These are phyloP conservation scores for Graptemys geographica DNA, from an alignment of 2,797 vertebrate genomes.

Conservation along the genomic window DNA sequence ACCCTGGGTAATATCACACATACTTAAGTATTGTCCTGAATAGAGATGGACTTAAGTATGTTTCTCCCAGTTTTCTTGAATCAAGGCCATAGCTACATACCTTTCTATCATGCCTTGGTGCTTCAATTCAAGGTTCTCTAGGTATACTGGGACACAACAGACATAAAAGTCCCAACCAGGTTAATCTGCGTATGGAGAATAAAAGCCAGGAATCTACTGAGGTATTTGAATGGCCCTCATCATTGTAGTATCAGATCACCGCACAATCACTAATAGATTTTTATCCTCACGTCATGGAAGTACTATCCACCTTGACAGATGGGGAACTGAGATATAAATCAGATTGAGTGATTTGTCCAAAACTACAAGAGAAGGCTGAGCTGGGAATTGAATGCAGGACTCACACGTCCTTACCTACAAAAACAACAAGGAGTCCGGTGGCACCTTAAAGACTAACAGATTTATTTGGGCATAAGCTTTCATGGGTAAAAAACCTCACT, in stretches of 20 bases:
- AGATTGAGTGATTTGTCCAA: constrained; percentile 28
- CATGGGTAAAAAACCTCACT: too few relatives aligned
- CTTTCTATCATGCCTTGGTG: not conserved
- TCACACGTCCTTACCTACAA: not conserved
- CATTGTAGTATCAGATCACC: not conserved
- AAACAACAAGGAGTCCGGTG: too few relatives aligned
- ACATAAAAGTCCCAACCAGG: not conserved
- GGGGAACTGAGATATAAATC: not conserved
- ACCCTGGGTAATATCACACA: not conserved
- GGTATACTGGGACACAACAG: constrained; percentile 1
- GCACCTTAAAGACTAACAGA: too few relatives aligned
- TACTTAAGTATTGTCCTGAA: constrained; percentile 10
- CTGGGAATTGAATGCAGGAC: not conserved
- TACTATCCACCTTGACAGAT: not conserved
- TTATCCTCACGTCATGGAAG: not conserved
- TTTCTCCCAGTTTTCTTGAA: constrained; percentile 28
- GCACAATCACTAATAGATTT: not conserved
- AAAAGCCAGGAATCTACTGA: not conserved
- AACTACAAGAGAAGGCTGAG: constrained; percentile 40
- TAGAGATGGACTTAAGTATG: not conserved
- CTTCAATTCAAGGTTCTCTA: constrained; percentile 46
- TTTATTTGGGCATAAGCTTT: too few relatives aligned
- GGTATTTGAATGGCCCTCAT: not conserved
- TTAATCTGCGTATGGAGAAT: not conserved
- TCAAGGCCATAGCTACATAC: not conserved